Evolutionary conservation across 2,888 invertebrate species (phyloP).

Genomic region (Mycalesis mineus): DNA sequence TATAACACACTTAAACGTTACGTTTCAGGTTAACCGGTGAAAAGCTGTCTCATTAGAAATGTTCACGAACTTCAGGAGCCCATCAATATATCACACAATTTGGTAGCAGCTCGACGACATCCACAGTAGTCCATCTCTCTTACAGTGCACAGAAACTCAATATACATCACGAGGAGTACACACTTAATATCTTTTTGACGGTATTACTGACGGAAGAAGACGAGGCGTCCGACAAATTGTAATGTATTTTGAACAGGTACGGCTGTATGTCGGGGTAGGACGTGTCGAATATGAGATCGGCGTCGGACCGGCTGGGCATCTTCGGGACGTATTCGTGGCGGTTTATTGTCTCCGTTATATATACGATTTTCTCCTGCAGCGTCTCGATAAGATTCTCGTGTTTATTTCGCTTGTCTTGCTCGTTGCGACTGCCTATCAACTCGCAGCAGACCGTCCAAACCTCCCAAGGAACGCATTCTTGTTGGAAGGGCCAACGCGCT

Average conservation of each 20-base stretch:
- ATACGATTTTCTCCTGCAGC: constrained; percentile 94
- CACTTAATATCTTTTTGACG: constrained; percentile 92
- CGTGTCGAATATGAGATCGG: constrained; percentile 96
- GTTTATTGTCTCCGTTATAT: constrained; percentile 97
- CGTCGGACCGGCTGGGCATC: constrained; percentile 94
- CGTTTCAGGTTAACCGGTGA: constrained; percentile 6
- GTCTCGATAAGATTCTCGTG: constrained; percentile 92
- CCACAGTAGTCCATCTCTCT: constrained; percentile 22
- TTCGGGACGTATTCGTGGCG: constrained; percentile 97
- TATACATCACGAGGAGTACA: constrained; percentile 75
- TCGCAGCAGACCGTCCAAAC: constrained; percentile 97
- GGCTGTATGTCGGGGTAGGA: constrained; percentile 96
- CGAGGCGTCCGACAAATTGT: constrained; percentile 87
- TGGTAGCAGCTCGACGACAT: constrained; percentile 23
- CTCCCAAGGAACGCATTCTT: constrained; percentile 98
- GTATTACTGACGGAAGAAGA: constrained; percentile 91
- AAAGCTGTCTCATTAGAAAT: constrained; percentile 4
- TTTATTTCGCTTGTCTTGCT: constrained; percentile 91
- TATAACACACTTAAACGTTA: constrained; percentile 6
- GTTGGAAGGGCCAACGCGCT: constrained; percentile 92
- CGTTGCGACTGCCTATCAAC: constrained; percentile 89
- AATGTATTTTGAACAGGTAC: constrained; percentile 95
- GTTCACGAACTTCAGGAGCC: background rate
- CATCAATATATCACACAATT: constrained; percentile 27
- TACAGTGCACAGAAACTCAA: constrained; percentile 27